Percentiles rank a stretch among this genome's conserved stretches.
These are phyloP conservation scores for Psittacula derbiana DNA, from an alignment of 2,797 vertebrate species.

Conservation along the genomic window DNA sequence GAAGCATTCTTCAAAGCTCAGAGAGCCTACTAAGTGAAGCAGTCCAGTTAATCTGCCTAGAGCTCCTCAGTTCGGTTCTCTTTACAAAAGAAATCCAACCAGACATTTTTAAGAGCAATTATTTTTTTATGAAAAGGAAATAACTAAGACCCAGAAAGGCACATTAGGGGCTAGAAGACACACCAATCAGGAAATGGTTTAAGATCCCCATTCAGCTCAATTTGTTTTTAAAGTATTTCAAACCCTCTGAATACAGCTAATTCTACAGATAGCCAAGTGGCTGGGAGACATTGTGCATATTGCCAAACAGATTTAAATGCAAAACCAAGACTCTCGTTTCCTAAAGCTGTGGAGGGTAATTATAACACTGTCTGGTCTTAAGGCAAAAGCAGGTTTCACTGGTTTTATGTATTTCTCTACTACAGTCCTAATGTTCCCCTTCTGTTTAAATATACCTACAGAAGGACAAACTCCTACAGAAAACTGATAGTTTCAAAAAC, in stretches of 20 bases:
- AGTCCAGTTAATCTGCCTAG: constrained; percentile 65
- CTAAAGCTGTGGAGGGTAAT: constrained; percentile 30
- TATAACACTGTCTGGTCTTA: constrained; percentile 37
- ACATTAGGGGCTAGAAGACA: constrained; percentile 49
- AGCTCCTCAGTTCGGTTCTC: constrained; percentile 42
- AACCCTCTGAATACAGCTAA: constrained; percentile 20
- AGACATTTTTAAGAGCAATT: constrained; percentile 72
- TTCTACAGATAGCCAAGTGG: constrained; percentile 33
- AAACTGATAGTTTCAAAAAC: not conserved
- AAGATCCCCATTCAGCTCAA: constrained; percentile 49
- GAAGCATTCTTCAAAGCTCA: constrained; percentile 66
- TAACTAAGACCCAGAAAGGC: constrained; percentile 49
- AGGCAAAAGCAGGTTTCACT: not conserved
- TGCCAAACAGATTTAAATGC: constrained; percentile 60
- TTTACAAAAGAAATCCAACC: constrained; percentile 65
- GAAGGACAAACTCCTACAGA: not conserved
- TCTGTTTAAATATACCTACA: not conserved
- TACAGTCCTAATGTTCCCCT: not conserved
- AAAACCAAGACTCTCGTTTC: constrained; percentile 52
- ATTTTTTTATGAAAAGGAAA: constrained; percentile 70
- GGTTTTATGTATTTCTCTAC: not conserved
- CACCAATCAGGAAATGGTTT: constrained; percentile 65
- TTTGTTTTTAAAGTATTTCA: constrained; percentile 67
- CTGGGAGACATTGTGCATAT: constrained; percentile 14
- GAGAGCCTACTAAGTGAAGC: constrained; percentile 55